Conservation (phyloP, 2,113 vertebrate species). For the Sterrhoptilus dennistouni region DNA sequence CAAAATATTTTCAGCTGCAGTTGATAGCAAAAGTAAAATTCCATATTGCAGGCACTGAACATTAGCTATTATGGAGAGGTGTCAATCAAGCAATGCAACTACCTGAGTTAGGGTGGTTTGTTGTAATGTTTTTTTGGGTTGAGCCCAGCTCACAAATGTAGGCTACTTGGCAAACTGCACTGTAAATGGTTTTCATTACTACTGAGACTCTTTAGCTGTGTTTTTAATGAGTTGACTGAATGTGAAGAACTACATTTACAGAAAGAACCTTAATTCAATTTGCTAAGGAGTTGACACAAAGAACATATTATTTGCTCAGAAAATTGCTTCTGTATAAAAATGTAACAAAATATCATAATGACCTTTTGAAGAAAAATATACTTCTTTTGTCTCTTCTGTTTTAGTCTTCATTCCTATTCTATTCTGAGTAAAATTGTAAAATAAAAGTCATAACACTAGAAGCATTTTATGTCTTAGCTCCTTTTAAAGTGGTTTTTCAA, state of each 20-base stretch:
- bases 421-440: neutral
- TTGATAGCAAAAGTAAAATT: neutral
- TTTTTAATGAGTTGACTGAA: conserved; percentile 3
- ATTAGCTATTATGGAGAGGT: neutral
- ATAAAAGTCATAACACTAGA: neutral
- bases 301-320: neutral
- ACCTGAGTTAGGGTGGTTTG: neutral
- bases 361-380: neutral
- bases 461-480: neutral
- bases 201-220: neutral
- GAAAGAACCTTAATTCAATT: neutral
- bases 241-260: neutral
- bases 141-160: neutral
- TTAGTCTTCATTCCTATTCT: neutral
- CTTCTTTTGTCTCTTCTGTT: neutral
- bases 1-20: neutral
- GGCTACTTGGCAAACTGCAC: neutral
- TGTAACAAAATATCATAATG: neutral
- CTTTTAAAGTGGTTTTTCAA: neutral
- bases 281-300: neutral
- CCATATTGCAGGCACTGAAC: fast-evolving
- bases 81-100: neutral
- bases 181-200: neutral
- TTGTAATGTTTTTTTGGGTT: neutral
- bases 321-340: neutral